A percentile compares a stretch with the other conserved stretches of the same genome.
These are phyloP conservation scores for Numenius phaeopus DNA, from an alignment of 2,797 vertebrate genomes.

Conservation along the genomic window DNA sequence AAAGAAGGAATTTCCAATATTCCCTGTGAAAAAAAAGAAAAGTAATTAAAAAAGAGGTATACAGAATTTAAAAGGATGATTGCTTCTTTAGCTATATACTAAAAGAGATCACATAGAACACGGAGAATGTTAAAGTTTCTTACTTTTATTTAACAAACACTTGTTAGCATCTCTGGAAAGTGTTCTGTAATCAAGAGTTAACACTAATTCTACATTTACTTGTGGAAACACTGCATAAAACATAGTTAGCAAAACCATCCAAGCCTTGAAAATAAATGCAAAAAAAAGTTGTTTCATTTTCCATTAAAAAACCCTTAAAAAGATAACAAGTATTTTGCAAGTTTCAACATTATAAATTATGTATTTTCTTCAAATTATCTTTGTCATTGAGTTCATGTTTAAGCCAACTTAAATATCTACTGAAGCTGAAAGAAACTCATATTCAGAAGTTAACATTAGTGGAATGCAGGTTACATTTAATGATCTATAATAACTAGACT, in stretches of 20 bases:
- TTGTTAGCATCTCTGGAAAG: background rate
- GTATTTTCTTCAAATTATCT: background rate
- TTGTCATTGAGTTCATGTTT: background rate
- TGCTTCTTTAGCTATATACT: background rate
- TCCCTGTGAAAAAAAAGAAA: constrained; percentile 83
- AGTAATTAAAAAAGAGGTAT: background rate
- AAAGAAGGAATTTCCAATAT: constrained; percentile 92
- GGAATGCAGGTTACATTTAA: background rate
- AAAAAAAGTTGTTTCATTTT: background rate
- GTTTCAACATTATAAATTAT: background rate
- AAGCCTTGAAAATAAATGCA: background rate
- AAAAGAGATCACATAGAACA: background rate
- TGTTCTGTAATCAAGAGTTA: background rate
- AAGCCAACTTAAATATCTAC: background rate
- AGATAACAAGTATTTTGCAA: background rate
- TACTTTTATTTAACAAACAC: background rate
- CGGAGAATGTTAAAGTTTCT: background rate
- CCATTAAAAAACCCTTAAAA: background rate
- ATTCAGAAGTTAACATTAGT: background rate
- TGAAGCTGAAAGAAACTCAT: background rate
- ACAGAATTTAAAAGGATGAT: background rate
- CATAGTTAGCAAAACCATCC: background rate
- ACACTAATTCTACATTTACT: background rate
- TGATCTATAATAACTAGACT: background rate
- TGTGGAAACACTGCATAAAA: background rate